Percentiles rank a stretch among this genome's conserved stretches.
Evolutionary conservation across 1,140 invertebrate genomes (phyloP).

Genomic region (Araneus ventricosus): DNA sequence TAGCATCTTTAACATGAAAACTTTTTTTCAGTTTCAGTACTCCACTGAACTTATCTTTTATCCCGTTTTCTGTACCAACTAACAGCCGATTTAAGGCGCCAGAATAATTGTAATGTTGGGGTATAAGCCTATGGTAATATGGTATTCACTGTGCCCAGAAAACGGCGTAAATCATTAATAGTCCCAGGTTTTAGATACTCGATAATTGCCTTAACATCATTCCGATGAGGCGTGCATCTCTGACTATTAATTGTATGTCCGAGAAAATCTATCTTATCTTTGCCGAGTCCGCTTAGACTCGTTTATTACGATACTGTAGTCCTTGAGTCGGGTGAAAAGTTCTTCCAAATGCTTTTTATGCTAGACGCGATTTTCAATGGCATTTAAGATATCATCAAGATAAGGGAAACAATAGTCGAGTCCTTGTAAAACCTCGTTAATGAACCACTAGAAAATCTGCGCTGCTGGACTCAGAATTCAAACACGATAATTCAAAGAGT

Average conservation of each 20-base stretch:
- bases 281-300: background rate
- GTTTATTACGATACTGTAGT: conserved; percentile 70
- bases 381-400: conserved; percentile 72
- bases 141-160: conserved; percentile 36
- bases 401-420: conserved; percentile 59
- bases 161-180: background rate
- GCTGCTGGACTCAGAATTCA: conserved; percentile 78
- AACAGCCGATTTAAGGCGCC: conserved; percentile 42
- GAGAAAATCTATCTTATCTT: conserved; percentile 44
- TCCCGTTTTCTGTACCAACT: background rate
- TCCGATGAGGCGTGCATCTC: background rate
- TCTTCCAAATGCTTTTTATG: no score
- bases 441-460: conserved; percentile 74
- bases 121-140: conserved; percentile 47
- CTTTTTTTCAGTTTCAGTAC: background rate
- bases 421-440: no score
- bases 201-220: background rate
- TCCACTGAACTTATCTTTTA: background rate
- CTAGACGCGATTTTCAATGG: background rate
- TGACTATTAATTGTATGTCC: conserved; percentile 24
- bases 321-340: conserved; percentile 51
- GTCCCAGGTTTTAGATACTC: conserved; percentile 10
- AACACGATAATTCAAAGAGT: conserved; percentile 77
- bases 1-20: conserved; percentile 12
- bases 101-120: background rate